Percentiles rank a stretch among this genome's conserved stretches.
phyloP scores from a whole-genome alignment of 1,140 invertebrate genomes.

The Scaptomyza graminum region DNA sequence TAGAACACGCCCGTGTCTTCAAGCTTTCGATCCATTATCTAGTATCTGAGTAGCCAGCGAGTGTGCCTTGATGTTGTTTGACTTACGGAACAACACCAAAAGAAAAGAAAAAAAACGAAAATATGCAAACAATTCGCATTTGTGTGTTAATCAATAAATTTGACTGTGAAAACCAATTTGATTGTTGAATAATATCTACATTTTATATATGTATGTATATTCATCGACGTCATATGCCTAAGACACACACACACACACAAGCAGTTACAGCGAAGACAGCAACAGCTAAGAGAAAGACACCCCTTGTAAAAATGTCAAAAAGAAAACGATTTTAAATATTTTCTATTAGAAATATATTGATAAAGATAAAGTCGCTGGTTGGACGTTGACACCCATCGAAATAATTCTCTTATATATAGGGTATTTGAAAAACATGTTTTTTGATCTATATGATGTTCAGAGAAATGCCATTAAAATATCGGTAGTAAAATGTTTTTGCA shows the following conservation, averaged over 20 bases:
- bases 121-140: conserved; percentile 81
- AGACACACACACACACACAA: conserved; percentile 2
- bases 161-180: conserved; percentile 79
- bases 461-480: conserved; percentile 45
- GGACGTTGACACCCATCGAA: not conserved
- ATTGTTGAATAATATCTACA: conserved; percentile 64
- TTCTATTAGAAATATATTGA: too few species aligned
- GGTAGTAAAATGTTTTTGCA: conserved; percentile 50
- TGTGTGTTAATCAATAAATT: conserved; percentile 81
- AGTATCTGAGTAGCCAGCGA: not conserved
- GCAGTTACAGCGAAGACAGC: conserved; percentile 2
- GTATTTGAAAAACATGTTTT: conserved; percentile 32
- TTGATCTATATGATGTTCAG: conserved; percentile 15
- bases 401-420: not conserved
- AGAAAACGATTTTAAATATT: too few species aligned
- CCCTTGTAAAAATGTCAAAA: conserved; percentile 12
- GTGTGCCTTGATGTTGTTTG: conserved; percentile 30
- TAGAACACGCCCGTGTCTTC: conserved; percentile 55
- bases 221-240: conserved; percentile 46
- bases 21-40: conserved; percentile 30
- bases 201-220: conserved; percentile 20
- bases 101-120: conserved; percentile 51
- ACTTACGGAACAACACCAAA: conserved; percentile 44
- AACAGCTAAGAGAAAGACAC: conserved; percentile 25
- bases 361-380: too few species aligned